phyloP scores from a whole-genome alignment of 2,113 vertebrate genomes.

The Eptesicus fuscus region DNA sequence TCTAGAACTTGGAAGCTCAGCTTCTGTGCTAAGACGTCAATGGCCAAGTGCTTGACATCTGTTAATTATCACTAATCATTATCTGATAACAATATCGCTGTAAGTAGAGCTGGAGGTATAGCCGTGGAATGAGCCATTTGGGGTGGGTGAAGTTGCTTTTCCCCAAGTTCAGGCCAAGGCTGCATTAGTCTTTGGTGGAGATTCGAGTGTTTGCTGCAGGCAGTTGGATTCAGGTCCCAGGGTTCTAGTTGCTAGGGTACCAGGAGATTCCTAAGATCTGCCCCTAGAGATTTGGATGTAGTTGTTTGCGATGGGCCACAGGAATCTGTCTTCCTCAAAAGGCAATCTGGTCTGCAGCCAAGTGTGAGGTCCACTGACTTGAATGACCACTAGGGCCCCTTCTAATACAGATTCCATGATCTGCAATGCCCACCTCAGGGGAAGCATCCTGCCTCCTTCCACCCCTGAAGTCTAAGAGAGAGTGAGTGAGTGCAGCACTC shows the following conservation, averaged over 20 bases:
- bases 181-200: background rate
- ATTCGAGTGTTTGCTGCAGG: background rate
- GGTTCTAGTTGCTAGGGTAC: background rate
- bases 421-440: accelerated
- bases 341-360: background rate
- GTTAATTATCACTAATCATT: background rate
- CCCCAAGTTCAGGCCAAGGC: background rate
- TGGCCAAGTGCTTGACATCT: background rate
- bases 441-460: background rate
- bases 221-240: background rate
- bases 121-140: background rate
- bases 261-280: background rate
- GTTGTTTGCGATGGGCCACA: background rate
- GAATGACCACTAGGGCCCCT: background rate
- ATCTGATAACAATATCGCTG: background rate
- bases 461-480: background rate
- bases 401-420: background rate
- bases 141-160: background rate
- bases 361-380: background rate
- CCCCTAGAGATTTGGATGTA: background rate
- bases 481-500: background rate
- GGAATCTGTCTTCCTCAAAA: constrained; percentile 1
- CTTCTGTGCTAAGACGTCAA: background rate
- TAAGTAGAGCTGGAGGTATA: background rate
- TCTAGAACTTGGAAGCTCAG: background rate